phyloP scores from a whole-genome alignment of 2,113 vertebrate species.

The Poeciliopsis retropinna region DNA sequence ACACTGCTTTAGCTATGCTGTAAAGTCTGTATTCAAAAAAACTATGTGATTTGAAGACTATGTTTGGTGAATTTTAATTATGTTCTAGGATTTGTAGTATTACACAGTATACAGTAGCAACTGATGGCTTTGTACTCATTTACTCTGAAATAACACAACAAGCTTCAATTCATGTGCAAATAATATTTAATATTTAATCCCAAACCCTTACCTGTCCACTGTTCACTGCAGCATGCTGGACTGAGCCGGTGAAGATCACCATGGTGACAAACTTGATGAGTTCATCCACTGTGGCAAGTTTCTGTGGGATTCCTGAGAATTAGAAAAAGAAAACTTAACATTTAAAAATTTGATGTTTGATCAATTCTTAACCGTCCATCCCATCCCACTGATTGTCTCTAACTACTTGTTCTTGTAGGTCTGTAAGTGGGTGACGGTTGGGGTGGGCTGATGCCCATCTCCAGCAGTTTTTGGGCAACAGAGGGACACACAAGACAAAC shows the following conservation, averaged over 20 bases:
- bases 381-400: background rate
- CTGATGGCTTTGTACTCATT: too few relatives aligned
- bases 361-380: background rate
- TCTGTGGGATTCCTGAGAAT: constrained; percentile 60
- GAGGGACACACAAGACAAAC: background rate
- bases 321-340: background rate
- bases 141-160: background rate
- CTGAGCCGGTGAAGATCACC: constrained; percentile 68
- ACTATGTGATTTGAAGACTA: too few relatives aligned
- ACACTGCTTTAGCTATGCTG: too few relatives aligned
- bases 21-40: too few relatives aligned
- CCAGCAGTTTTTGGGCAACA: background rate
- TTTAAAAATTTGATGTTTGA: background rate
- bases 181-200: background rate
- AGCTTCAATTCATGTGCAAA: background rate
- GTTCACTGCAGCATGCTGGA: constrained; percentile 66
- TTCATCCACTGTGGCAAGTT: constrained; percentile 31
- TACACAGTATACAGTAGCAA: too few relatives aligned
- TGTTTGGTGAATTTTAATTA: too few relatives aligned
- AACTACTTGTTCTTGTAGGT: too few relatives aligned
- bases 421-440: too few relatives aligned
- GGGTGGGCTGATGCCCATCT: too few relatives aligned
- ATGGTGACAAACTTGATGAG: constrained; percentile 73
- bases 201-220: constrained; percentile 63
- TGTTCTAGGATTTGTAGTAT: too few relatives aligned